Evolutionary conservation across 2,797 vertebrate genomes (phyloP).

Genomic region (Amazona finschi): DNA sequence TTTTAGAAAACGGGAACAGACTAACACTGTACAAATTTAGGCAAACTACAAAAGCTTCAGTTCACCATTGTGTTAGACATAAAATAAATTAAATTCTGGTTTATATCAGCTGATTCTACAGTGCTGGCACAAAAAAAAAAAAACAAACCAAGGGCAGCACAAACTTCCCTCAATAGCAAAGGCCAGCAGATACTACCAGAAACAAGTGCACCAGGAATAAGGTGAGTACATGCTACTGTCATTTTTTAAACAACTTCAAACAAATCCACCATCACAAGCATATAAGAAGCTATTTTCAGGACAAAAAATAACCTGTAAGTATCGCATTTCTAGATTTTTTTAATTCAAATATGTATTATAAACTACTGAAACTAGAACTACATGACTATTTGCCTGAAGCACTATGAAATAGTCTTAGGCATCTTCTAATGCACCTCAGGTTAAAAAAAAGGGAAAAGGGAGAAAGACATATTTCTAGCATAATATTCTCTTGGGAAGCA

Average conservation of each 20-base stretch:
- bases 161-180: not conserved
- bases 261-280: not conserved
- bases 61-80: not conserved
- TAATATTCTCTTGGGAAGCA: not conserved
- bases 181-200: not conserved
- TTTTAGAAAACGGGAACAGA: not conserved
- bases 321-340: not conserved
- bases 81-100: not conserved
- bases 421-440: not conserved
- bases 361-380: not conserved
- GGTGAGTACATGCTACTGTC: not conserved
- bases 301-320: not conserved
- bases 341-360: not conserved
- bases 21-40: not conserved
- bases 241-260: not conserved
- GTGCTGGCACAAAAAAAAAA: not conserved
- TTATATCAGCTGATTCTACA: not conserved
- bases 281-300: not conserved
- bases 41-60: not conserved
- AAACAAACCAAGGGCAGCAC: not conserved
- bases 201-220: not conserved
- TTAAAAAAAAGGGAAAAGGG: not conserved
- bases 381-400: not conserved
- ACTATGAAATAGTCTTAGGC: not conserved
- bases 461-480: not conserved